Evolutionary conservation across 2,113 vertebrate species (phyloP).

Genomic region (Otocyon megalotis): DNA sequence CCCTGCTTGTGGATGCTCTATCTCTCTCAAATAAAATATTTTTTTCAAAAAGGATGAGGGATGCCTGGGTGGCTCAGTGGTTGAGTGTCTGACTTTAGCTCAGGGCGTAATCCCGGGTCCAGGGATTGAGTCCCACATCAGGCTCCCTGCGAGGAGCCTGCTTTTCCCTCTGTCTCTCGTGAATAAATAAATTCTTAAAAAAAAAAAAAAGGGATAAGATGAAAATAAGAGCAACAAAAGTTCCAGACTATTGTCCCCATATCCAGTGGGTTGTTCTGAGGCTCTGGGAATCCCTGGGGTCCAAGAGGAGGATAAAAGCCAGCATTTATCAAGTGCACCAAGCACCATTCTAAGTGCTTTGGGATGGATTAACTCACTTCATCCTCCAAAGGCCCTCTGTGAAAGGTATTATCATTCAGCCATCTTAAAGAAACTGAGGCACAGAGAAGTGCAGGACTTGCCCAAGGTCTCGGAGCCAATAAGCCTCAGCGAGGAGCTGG

Average conservation of each 20-base stretch:
- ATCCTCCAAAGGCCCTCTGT: too few species aligned
- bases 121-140: too few species aligned
- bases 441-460: not conserved
- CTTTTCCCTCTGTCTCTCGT: too few species aligned
- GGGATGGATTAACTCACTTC: not conserved
- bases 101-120: too few species aligned
- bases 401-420: not conserved
- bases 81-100: too few species aligned
- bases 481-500: fast-evolving
- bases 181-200: not conserved
- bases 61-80: too few species aligned
- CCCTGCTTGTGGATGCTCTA: not conserved
- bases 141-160: too few species aligned
- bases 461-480: not conserved
- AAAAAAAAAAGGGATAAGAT: not conserved
- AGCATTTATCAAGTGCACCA: fast-evolving
- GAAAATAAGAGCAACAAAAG: not conserved
- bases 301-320: not conserved
- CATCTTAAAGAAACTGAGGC: constrained; percentile 17
- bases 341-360: too few species aligned
- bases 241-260: not conserved
- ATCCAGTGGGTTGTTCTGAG: not conserved
- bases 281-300: not conserved
- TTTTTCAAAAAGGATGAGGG: too few species aligned
- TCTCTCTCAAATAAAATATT: too few species aligned